These are phyloP conservation scores for Typhlichthys subterraneus DNA, from an alignment of 2,797 vertebrate species.

Conservation along the genomic window DNA sequence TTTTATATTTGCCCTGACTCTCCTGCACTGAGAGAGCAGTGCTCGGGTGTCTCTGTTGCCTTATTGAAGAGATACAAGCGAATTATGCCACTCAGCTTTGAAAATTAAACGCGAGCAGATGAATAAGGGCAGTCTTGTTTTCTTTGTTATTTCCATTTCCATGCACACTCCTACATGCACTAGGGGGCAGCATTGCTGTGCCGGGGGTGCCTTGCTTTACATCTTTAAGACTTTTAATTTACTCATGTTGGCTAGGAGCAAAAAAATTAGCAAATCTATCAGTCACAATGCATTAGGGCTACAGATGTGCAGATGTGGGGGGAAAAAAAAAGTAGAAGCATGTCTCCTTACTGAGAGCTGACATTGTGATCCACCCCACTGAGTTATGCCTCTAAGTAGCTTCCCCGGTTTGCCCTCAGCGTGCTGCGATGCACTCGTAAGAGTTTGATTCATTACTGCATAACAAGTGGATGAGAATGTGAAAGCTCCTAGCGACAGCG, in stretches of 20 bases:
- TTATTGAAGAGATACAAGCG: slow-evolving; percentile 55
- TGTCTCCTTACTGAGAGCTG: slow-evolving; percentile 38
- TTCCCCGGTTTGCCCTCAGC: slow-evolving; percentile 65
- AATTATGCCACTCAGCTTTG: slow-evolving; percentile 43
- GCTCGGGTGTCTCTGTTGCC: slow-evolving; percentile 38
- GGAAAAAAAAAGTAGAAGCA: slow-evolving; percentile 1
- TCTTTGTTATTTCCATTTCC: slow-evolving; percentile 14
- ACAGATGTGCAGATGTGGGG: slow-evolving; percentile 56
- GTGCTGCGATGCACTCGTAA: slow-evolving; percentile 41
- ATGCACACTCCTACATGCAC: slow-evolving; percentile 52
- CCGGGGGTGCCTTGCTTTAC: slow-evolving; percentile 32
- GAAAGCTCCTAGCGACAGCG: slow-evolving; percentile 44
- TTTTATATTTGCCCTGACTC: slow-evolving; percentile 27
- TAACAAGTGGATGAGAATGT: slow-evolving; percentile 64
- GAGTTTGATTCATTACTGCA: slow-evolving; percentile 70
- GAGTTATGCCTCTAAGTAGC: slow-evolving; percentile 57
- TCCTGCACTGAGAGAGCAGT: slow-evolving; percentile 23
- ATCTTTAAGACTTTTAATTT: slow-evolving; percentile 44
- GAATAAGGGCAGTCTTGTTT: slow-evolving; percentile 19
- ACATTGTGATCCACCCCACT: slow-evolving; percentile 49
- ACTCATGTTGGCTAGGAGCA: slow-evolving; percentile 42
- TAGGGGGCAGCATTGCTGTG: slow-evolving; percentile 79
- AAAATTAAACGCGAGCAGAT: slow-evolving; percentile 42
- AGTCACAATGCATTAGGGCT: slow-evolving; percentile 51
- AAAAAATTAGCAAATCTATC: slow-evolving; percentile 63